Conservation (phyloP, 2,797 vertebrate genomes). For the Pangasius larnaudii region DNA sequence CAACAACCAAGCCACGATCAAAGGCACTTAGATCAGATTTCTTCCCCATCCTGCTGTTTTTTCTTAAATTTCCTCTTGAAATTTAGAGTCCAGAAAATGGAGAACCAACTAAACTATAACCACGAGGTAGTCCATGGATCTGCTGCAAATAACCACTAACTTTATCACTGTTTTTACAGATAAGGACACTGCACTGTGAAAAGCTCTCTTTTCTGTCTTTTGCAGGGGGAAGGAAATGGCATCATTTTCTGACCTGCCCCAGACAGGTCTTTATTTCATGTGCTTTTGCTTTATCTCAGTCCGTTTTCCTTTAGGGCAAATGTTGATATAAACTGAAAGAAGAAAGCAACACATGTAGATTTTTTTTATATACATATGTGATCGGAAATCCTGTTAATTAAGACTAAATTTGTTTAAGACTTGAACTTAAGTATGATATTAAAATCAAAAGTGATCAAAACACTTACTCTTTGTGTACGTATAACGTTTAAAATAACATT, state of each 20-base stretch:
- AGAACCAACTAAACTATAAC: neutral
- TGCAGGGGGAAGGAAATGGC: neutral
- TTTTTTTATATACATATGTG: neutral
- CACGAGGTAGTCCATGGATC: neutral
- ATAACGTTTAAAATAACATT: neutral
- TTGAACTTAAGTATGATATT: neutral
- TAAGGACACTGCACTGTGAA: neutral
- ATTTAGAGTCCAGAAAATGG: neutral
- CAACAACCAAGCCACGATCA: conserved; percentile 20
- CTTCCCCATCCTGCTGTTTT: conserved; percentile 3
- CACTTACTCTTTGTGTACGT: neutral
- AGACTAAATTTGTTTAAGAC: neutral
- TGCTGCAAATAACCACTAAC: neutral
- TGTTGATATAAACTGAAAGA: neutral
- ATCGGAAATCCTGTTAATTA: neutral
- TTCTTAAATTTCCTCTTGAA: neutral
- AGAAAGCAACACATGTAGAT: neutral
- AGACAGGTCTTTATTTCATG: neutral
- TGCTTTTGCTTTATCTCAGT: neutral
- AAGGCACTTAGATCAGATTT: conserved; percentile 32
- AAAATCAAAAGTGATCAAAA: neutral
- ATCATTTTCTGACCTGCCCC: neutral
- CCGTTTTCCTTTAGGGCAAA: neutral
- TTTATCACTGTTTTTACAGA: neutral
- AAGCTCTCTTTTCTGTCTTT: neutral